Conservation (phyloP, 1,140 invertebrate species). For the Pinna nobilis region DNA sequence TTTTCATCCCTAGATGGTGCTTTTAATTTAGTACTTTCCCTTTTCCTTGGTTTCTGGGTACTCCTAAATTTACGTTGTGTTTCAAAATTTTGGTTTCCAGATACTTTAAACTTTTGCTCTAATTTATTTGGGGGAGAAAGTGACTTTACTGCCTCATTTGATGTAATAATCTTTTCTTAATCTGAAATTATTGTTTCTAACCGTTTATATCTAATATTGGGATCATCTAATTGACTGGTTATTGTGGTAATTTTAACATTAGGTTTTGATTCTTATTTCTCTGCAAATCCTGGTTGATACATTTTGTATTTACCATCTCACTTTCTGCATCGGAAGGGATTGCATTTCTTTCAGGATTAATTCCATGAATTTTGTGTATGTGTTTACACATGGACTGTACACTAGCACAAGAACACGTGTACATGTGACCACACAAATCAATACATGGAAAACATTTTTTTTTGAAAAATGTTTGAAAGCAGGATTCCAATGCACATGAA, state of each 20-base stretch:
- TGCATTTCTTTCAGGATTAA: not conserved
- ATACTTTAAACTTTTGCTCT: no score
- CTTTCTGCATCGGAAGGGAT: not conserved
- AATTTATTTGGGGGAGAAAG: no score
- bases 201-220: not conserved
- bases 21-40: no score
- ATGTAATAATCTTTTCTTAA: not conserved
- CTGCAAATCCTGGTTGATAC: not conserved
- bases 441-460: constrained; percentile 11
- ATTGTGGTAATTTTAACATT: not conserved
- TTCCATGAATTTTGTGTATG: not conserved
- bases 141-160: no score
- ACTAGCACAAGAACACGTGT: not conserved
- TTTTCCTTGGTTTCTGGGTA: no score
- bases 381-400: constrained; percentile 11
- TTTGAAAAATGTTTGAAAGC: constrained; percentile 8
- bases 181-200: not conserved
- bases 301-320: not conserved
- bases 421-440: constrained; percentile 4
- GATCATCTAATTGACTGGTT: not conserved
- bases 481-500: not conserved
- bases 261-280: not conserved
- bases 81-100: no score
- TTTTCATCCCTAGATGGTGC: no score
- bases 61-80: no score